Evolutionary conservation across 2,888 invertebrate genomes (phyloP).

Genomic region (Chalcis sispes): DNA sequence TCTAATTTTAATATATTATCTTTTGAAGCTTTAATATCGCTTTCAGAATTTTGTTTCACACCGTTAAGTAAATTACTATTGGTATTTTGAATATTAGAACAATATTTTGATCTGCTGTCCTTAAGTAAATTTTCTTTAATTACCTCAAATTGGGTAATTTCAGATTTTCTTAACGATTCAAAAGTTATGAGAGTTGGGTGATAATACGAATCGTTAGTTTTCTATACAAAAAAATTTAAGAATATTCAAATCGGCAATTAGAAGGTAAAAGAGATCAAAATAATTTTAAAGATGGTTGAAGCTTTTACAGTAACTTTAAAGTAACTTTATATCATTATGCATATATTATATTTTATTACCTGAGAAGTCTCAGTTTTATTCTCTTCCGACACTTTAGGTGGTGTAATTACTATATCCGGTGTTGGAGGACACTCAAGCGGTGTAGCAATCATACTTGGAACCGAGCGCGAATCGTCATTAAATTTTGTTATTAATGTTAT

Average conservation of each 20-base stretch:
- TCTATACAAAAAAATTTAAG: constrained; percentile 5
- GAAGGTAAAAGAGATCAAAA: background rate
- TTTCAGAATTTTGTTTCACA: too few relatives aligned
- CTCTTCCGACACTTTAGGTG: background rate
- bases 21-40: background rate
- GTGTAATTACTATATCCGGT: constrained; percentile 42
- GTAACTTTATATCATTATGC: too few relatives aligned
- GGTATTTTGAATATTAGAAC: background rate
- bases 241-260: background rate
- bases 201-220: background rate
- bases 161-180: constrained; percentile 20
- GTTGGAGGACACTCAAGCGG: constrained; percentile 48
- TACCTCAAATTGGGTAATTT: constrained; percentile 54
- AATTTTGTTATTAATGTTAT: constrained; percentile 7
- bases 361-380: background rate
- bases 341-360: constrained; percentile 15
- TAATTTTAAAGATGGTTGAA: background rate
- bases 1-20: background rate
- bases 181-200: background rate
- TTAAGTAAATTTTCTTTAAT: constrained; percentile 49
- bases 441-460: constrained; percentile 10
- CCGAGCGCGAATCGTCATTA: constrained; percentile 42
- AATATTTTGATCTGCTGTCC: background rate
- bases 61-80: too few relatives aligned
- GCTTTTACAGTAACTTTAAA: background rate